Base-by-base conservation (phyloP, 37 sponge, comb jelly and placozoan genomes). In the Axinella damicornis region DNA sequence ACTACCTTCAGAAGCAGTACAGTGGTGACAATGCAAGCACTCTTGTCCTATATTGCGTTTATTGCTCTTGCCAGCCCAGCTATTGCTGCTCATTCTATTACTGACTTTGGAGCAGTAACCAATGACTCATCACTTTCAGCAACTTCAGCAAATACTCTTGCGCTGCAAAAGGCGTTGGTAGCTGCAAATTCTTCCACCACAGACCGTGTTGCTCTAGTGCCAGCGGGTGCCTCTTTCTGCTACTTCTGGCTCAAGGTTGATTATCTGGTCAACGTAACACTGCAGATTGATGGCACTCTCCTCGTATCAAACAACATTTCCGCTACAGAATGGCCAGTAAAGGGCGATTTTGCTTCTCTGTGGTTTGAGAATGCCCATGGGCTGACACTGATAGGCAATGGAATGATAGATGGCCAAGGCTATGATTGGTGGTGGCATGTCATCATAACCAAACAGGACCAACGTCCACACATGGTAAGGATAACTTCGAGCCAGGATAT, bases 391-490 rank as follows among this genome's bases (percentile, higher is more conserved):
- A 41, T 73, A 1, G 83, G 83, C 56, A 16, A 5, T 39, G 83
- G 83, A 36, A 56, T 46, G 2, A 71, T 82, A 9, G 71, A 69
- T 56, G 83, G 83, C 5, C 83, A 82, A 32, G 83, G 83, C 11
- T 82, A 82, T 46, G 36, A 82, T 20, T 82, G 83, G 83, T 82
- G 83, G 83, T 20, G 55, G 56, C 30, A 53, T 33, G 28, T 52
- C 55, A 37, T 36, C 34, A 31, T 37, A 12, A 33, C 38, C 22
- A 22, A 36, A 22, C 2, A 58, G 17, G 33, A 80, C 57, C 24
- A 53, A 28, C 38, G 83, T 12, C 83, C 83, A n/a, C 55, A 71
- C 36, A 17, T 82, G 27, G 73, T 82, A 5, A 27, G 37, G 18
- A 72, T 82, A 46, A 13, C 12, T 53, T 21, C 39, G 5, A 60